Base-by-base conservation (phyloP, 2,797 vertebrate genomes). In the Pantherophis alleghaniensis region DNA sequence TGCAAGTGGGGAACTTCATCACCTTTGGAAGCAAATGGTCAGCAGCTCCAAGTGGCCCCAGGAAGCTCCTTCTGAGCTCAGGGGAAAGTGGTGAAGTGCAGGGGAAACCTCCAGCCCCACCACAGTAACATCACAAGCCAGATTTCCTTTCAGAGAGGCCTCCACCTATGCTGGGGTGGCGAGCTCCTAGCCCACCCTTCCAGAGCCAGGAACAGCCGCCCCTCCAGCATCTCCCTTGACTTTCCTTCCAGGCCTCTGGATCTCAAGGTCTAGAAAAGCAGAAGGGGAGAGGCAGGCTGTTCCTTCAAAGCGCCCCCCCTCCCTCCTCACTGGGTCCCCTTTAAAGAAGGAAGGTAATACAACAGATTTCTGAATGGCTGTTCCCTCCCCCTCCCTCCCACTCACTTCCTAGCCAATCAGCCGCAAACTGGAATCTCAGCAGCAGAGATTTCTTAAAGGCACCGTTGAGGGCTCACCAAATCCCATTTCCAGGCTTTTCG, bases 311-410 rank as follows among this genome's bases (percentile, higher is more conserved):
- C n/a, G 37, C 37, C 37, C 12, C n/a, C 63, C 12, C 24, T 37
- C 66, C 14, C 11, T 4, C 92, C 11, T 37, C 14, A 47, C 56
- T 56, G 83, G 5, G 47, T 89, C 92, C 32, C 86, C 83, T 93
- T 91, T 93, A 91, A 93, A 51, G 26, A 61, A 83, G 57, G 90
- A 47, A 88, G 59, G 86, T 20, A 61, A 61, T 61, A 69, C 66
- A 79, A 59, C 86, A 63, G 86, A 91, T 93, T 93, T 93, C 92
- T 93, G 90, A 93, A 93, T 93, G 92, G 92, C 66, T 91, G 86
- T 87, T 91, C 86, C 69, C 63, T 24, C 92, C 86, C 83, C 57
- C 69, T 55, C 53, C 86, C 57, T 69, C 92, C 92, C n/a, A 83
- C 92, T 89, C 92, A 61, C 66, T 42, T 11, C 61, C 32, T 14